Evolutionary conservation across 2,113 vertebrate species (phyloP).

Genomic region (Tyto alba): DNA sequence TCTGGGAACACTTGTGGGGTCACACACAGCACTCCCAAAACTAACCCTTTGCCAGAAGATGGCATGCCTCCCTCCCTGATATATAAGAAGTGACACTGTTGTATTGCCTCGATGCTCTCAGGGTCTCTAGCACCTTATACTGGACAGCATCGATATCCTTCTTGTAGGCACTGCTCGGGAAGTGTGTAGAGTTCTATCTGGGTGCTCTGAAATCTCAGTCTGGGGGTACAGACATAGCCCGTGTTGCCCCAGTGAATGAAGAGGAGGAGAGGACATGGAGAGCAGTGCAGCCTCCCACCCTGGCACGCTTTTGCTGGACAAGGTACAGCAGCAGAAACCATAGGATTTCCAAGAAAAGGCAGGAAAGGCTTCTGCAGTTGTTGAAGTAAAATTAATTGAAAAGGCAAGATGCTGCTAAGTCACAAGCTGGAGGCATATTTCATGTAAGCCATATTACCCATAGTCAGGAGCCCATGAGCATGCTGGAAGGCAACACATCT

Average conservation of each 20-base stretch:
- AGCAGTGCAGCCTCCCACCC: background rate
- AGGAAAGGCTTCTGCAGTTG: background rate
- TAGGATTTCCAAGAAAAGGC: background rate
- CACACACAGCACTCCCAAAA: background rate
- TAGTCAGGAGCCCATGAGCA: background rate
- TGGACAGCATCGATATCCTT: fast-evolving
- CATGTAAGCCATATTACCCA: background rate
- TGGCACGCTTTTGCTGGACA: background rate
- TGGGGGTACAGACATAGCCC: background rate
- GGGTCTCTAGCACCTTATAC: background rate
- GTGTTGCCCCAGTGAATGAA: background rate
- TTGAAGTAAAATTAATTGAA: background rate
- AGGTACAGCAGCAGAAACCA: background rate
- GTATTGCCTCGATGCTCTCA: fast-evolving
- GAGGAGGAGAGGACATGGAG: background rate
- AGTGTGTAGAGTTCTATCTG: background rate
- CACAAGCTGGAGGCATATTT: background rate
- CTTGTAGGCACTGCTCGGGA: background rate
- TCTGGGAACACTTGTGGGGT: background rate
- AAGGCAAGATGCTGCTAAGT: background rate
- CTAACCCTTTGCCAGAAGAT: background rate
- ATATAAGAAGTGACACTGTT: background rate
- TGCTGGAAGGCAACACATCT: conserved; percentile 13
- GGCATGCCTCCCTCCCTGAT: background rate
- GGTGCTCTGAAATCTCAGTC: background rate